Evolutionary conservation across 2,888 invertebrate genomes (phyloP), one percentile per base, ranked within the genome.

Genomic region (Thecophora atra): DNA sequence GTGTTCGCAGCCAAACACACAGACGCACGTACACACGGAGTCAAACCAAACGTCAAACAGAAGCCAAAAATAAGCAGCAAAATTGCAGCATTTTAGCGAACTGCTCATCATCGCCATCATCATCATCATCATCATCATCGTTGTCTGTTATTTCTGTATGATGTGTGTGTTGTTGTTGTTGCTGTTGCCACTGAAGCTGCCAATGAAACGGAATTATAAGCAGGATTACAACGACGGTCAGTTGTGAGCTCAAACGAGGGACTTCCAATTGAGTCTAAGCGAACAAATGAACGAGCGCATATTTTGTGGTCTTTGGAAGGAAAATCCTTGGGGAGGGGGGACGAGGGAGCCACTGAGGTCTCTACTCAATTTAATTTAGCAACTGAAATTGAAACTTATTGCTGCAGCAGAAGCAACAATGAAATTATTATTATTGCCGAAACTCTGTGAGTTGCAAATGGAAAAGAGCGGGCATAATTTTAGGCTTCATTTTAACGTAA

Each of bases 221-320:
- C 11, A 58, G 58, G 68, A 60, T 69, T 58, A 60, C 60, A 44
- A 24, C 56, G 42, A 26, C 47, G 68, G 44, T 58, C 60, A 69
- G 68, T 47, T 44, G 60, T 11, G 19, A 69, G 68, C 60, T 47
- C 44, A 44, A 24, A 11, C 26, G 26, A 58, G 28, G 66, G 19
- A 37, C 52, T 66, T 54, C 21, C 13, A 17, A 60, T 44, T 24
- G 17, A 26, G 37, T 54, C 21, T 28, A 24, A 26, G 28, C 13
- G 28, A 28, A 58, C 13, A 13, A 58, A 24, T 58, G 15, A 58
- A 28, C 58, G 58, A 58, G 58, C 24, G 24, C 58, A 58, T 58
- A 58, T 58, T 58, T 58, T 13, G 28, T 58, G 58, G 13, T 28
- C 11, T 4, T 58, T 4, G 13, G 51, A 21, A 66, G n/a, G n/a